Evolutionary conservation across 2,113 vertebrate genomes (phyloP).

Genomic region (Neotragus pygmaeus): DNA sequence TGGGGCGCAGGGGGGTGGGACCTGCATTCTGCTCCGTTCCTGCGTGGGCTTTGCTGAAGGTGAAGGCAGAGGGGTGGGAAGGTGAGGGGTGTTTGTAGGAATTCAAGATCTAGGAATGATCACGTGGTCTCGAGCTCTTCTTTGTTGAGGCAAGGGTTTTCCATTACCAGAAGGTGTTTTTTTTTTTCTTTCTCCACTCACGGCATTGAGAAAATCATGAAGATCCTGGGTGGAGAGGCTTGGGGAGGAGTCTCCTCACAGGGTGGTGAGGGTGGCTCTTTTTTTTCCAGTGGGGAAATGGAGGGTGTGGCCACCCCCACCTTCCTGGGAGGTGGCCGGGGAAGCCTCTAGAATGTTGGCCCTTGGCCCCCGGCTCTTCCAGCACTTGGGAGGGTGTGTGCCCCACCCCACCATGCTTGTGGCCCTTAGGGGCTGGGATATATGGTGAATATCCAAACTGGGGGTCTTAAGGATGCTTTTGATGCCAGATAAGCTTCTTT

Average conservation of each 20-base stretch:
- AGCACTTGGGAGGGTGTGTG: neutral
- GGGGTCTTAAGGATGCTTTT: neutral
- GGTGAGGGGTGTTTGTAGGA: neutral
- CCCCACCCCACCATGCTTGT: neutral
- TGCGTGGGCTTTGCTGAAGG: neutral
- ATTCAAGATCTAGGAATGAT: fast-evolving
- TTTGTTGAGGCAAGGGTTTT: neutral
- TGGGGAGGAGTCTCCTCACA: neutral
- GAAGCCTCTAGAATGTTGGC: neutral
- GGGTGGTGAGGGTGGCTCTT: neutral
- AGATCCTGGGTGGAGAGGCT: neutral
- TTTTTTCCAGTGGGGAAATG: neutral
- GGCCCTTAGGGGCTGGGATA: too few relatives aligned
- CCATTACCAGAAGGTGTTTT: fast-evolving
- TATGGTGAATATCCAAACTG: neutral
- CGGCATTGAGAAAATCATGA: fast-evolving
- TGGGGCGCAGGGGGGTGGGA: neutral
- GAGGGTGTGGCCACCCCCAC: neutral
- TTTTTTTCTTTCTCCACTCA: neutral
- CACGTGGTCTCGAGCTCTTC: neutral
- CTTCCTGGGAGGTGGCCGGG: neutral
- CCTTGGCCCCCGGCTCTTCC: neutral
- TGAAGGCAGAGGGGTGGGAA: neutral
- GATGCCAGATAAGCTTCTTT: neutral
- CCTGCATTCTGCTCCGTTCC: fast-evolving